Percentiles rank a stretch among this genome's conserved stretches.
These are phyloP conservation scores for Anas platyrhynchos DNA, from an alignment of 2,113 vertebrate genomes.

Conservation along the genomic window DNA sequence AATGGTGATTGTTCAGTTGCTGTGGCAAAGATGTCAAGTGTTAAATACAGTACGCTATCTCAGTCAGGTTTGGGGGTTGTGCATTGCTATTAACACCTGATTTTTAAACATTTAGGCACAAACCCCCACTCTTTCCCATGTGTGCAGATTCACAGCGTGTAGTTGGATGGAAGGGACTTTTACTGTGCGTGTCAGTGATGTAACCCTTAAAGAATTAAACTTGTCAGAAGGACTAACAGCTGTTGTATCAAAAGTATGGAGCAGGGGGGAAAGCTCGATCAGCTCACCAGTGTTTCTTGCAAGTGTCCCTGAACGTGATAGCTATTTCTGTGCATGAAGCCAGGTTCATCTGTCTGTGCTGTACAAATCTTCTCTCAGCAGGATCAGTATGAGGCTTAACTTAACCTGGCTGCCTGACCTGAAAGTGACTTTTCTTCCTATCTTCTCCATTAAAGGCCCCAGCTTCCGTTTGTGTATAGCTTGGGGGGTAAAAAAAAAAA, in stretches of 20 bases:
- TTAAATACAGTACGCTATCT: background rate
- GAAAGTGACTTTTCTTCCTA: background rate
- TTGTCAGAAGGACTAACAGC: background rate
- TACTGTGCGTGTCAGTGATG: background rate
- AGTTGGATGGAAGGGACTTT: constrained; percentile 23
- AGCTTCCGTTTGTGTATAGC: background rate
- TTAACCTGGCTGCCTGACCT: background rate
- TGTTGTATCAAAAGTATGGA: background rate
- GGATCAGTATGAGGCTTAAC: background rate
- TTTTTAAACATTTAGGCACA: background rate
- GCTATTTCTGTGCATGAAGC: background rate
- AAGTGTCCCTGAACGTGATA: background rate
- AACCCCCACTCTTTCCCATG: background rate
- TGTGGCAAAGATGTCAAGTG: background rate
- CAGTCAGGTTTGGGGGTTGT: background rate
- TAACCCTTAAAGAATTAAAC: constrained; percentile 35
- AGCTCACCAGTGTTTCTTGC: background rate
- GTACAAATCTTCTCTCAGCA: background rate
- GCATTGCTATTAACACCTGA: background rate
- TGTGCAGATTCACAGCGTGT: background rate
- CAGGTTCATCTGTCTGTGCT: background rate
- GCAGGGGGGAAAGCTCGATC: background rate
- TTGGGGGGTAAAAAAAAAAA: background rate
- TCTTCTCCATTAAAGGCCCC: background rate
- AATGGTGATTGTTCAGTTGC: background rate